A percentile compares a stretch with the other conserved stretches of the same genome.
These are phyloP conservation scores for Ameiurus melas DNA, from an alignment of 2,113 vertebrate genomes.

Conservation along the genomic window DNA sequence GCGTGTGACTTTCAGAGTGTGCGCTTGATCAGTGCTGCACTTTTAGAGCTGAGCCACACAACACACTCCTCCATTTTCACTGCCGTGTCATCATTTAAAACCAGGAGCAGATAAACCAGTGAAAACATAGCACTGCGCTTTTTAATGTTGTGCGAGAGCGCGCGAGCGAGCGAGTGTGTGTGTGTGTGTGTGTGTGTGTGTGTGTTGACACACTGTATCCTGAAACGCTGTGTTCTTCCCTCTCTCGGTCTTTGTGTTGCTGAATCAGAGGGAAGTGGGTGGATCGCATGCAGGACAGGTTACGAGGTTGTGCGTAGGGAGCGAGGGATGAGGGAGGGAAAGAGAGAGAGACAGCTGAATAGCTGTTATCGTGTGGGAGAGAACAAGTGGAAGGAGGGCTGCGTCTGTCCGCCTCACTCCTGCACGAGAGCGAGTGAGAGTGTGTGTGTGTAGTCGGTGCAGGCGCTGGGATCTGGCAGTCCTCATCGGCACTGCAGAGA, in stretches of 20 bases:
- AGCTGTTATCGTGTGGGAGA: conserved; percentile 52
- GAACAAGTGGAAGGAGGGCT: conserved; percentile 49
- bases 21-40: conserved; percentile 9
- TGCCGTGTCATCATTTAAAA: neutral
- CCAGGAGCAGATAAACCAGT: neutral
- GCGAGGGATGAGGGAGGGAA: conserved; percentile 39
- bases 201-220: neutral
- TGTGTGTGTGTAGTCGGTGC: conserved; percentile 9
- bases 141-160: neutral
- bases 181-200: neutral
- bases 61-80: neutral
- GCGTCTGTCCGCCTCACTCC: conserved; percentile 51
- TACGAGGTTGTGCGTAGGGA: conserved; percentile 49
- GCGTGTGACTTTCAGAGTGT: conserved; percentile 7
- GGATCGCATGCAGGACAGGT: conserved; percentile 46
- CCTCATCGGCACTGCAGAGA: conserved; percentile 47
- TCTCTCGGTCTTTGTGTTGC: neutral
- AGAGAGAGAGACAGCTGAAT: conserved; percentile 47
- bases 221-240: neutral
- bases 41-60: conserved; percentile 17
- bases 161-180: neutral
- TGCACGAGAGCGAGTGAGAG: conserved; percentile 31
- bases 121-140: neutral
- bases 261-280: conserved; percentile 41
- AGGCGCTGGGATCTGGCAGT: conserved; percentile 39